Evolutionary conservation across 2,888 invertebrate species (phyloP).

Genomic region (Clostera curtula): DNA sequence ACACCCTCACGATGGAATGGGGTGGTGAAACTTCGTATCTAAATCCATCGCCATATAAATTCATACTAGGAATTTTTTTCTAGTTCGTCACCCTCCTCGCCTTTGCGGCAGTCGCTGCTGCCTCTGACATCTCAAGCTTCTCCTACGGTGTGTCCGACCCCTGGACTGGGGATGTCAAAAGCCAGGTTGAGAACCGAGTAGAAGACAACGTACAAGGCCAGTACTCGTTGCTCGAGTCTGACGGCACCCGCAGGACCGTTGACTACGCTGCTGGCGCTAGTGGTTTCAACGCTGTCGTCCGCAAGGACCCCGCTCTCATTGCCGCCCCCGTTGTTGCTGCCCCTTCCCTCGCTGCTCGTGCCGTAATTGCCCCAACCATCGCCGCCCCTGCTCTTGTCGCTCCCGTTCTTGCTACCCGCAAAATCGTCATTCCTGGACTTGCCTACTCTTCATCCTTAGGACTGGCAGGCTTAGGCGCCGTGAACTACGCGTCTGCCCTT

Average conservation of each 20-base stretch:
- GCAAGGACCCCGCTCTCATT: constrained; percentile 51
- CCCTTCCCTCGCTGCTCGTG: constrained; percentile 11
- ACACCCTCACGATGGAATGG: no score
- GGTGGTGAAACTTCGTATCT: no score
- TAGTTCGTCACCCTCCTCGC: constrained; percentile 47
- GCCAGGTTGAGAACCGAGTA: constrained; percentile 46
- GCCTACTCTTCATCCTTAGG: constrained; percentile 8
- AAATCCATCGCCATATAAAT: no score
- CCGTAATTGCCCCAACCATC: constrained; percentile 14
- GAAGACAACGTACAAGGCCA: constrained; percentile 33
- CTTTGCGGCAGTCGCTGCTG: constrained; percentile 35
- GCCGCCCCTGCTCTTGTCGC: constrained; percentile 18
- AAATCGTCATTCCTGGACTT: constrained; percentile 5
- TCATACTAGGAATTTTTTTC: no score
- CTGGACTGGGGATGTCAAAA: constrained; percentile 67
- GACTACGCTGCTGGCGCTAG: constrained; percentile 69
- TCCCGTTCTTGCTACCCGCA: constrained; percentile 10
- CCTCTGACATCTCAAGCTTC: constrained; percentile 50
- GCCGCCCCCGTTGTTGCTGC: constrained; percentile 26
- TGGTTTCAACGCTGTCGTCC: constrained; percentile 72
- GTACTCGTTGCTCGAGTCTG: constrained; percentile 60
- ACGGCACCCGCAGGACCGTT: constrained; percentile 67
- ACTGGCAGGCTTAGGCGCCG: constrained; percentile 9
- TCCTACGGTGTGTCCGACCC: constrained; percentile 68
- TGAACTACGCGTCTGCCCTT: constrained; percentile 17